Conservation (phyloP, 37 sponge, comb jelly and placozoan species). For the Beroe ovata region DNA sequence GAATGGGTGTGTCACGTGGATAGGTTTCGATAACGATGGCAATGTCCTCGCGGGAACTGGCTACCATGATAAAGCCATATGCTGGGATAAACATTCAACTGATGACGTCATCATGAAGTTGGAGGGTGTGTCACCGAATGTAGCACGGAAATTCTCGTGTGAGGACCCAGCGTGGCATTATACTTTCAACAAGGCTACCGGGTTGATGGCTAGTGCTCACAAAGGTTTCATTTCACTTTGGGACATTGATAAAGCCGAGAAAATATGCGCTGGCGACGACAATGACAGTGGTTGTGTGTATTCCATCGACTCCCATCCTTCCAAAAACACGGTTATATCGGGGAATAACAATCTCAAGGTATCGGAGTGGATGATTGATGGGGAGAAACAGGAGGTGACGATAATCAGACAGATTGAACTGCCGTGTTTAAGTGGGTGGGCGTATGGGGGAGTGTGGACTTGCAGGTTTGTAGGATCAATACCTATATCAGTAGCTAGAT, state of each 20-base stretch:
- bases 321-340: background rate
- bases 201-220: conserved; percentile 6
- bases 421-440: conserved; percentile 47
- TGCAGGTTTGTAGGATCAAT: background rate
- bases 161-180: conserved; percentile 48
- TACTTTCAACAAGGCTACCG: conserved; percentile 36
- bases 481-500: no score
- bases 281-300: conserved; percentile 32
- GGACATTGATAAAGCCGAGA: background rate
- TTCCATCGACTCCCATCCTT: background rate
- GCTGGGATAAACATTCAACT: conserved; percentile 8
- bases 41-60: conserved; percentile 15
- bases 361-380: background rate
- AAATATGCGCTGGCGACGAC: background rate
- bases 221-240: background rate
- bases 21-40: background rate
- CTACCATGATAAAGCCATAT: background rate
- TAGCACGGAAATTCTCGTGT: background rate
- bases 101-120: background rate
- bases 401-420: background rate
- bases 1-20: background rate
- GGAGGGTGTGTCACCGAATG: background rate
- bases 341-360: conserved; percentile 12
- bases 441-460: conserved; percentile 49
- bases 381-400: background rate